These are phyloP conservation scores for Tylochromis polylepis DNA, from an alignment of 2,113 vertebrate genomes.

Conservation along the genomic window DNA sequence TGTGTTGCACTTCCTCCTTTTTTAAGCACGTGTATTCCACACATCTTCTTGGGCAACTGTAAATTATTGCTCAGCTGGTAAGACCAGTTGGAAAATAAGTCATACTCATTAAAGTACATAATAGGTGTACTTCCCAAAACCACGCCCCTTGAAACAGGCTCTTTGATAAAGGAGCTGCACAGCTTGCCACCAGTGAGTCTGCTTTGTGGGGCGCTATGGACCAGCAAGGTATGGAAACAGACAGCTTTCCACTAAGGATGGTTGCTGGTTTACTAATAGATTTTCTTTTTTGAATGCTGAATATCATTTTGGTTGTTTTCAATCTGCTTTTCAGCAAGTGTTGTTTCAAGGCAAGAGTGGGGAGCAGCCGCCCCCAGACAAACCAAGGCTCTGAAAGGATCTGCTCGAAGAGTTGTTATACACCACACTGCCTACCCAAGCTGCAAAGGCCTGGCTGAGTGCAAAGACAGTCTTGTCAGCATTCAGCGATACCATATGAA, in stretches of 20 bases:
- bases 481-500: conserved; percentile 67
- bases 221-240: conserved; percentile 13
- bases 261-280: neutral
- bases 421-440: conserved; percentile 66
- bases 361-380: conserved; percentile 38
- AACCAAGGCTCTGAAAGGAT: conserved; percentile 1
- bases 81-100: neutral
- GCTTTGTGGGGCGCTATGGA: neutral
- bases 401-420: conserved; percentile 51
- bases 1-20: conserved; percentile 21
- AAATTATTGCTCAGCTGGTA: neutral
- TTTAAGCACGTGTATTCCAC: conserved; percentile 21
- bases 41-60: neutral
- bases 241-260: neutral
- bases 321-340: neutral
- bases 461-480: conserved; percentile 3
- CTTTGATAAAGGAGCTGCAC: neutral
- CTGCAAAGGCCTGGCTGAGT: conserved; percentile 16
- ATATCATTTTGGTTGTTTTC: neutral
- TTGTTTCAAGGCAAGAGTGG: conserved; percentile 57
- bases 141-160: conserved; percentile 23
- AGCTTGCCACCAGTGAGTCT: neutral
- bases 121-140: conserved; percentile 31
- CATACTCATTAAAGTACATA: neutral
- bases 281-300: neutral